Percentiles rank a stretch among this genome's conserved stretches.
Evolutionary conservation across 2,797 vertebrate species (phyloP).

Genomic region (Acipenser oxyrinchus): DNA sequence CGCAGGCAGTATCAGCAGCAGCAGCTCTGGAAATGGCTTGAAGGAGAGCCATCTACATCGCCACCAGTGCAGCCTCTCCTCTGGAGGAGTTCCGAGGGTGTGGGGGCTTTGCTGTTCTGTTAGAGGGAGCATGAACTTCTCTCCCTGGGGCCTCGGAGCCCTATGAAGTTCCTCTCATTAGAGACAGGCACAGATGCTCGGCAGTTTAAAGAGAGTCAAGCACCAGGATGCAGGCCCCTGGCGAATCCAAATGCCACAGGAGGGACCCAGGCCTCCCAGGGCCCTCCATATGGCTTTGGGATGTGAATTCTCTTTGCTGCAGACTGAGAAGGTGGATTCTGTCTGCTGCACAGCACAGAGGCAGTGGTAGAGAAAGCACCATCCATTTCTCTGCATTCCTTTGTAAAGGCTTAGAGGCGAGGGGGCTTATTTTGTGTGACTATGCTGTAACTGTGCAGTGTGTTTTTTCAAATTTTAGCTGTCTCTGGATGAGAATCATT

Average conservation of each 20-base stretch:
- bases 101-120: conserved; percentile 24
- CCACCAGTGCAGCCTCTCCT: conserved; percentile 19
- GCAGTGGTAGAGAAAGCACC: too few relatives aligned
- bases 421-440: too few relatives aligned
- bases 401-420: too few relatives aligned
- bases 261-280: conserved; percentile 14
- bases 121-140: conserved; percentile 28
- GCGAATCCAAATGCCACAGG: conserved; percentile 13
- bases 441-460: too few relatives aligned
- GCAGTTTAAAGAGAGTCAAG: conserved; percentile 25
- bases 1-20: conserved; percentile 24
- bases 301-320: conserved; percentile 19
- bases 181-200: conserved; percentile 36
- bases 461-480: too few relatives aligned
- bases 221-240: conserved; percentile 18
- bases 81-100: conserved; percentile 26
- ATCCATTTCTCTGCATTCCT: too few relatives aligned
- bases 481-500: too few relatives aligned
- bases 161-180: conserved; percentile 27
- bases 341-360: too few relatives aligned
- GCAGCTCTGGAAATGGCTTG: conserved; percentile 14
- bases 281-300: conserved; percentile 38
- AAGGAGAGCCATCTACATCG: conserved; percentile 29
- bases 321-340: conserved; percentile 15
- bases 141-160: conserved; percentile 20